Base-by-base conservation (phyloP, 2,113 vertebrate species). In the Leucopsar rothschildi region DNA sequence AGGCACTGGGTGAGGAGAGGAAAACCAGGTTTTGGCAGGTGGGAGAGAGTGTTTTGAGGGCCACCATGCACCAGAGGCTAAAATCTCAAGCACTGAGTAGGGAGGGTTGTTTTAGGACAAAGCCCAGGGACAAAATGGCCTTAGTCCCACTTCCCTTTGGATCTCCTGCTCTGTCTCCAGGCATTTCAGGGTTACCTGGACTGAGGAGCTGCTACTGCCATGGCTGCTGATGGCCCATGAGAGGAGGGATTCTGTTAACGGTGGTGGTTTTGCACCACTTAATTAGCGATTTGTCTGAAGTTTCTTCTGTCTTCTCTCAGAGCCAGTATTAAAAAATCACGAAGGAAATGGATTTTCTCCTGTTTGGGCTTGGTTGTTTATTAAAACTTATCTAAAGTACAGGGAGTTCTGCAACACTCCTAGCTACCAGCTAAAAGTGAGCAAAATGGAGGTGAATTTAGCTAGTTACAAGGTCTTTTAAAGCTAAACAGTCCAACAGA, bases 191-290 rank as follows among this genome's bases (percentile, higher is more conserved):
- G 42, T 60, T 56, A 8, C 15, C 49, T 47, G 19, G 69, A 15
- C 0, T 1, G 6, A 70, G 28, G 31, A 78, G 9, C 18, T 82
- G 56, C 15, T 1, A 6, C n/a, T 16, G 44, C 61, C 56, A 11
- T 0, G 1, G 10, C 9, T 55, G 49, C 35, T 0, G 4, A 8
- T 5, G 9, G 35, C 11, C 24, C 0, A 0, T 12, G 15, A 0
- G 28, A 65, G 29, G 28, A 59, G 23, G 15, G 12, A 11, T 1
- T 22, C 22, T 24, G 47, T 39, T 49, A 49, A 49, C 12, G 23
- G 47, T 24, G 22, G 47, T 49, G 47, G 10, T 21, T 49, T 49
- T 49, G 47, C 47, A 49, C 47, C 47, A 49, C 21, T 49, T 49
- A 24, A 24, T 49, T 24, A 49, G 23, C 13, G 47, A 22, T 49